Conservation (phyloP, 2,113 vertebrate species). For the Lophius piscatorius region DNA sequence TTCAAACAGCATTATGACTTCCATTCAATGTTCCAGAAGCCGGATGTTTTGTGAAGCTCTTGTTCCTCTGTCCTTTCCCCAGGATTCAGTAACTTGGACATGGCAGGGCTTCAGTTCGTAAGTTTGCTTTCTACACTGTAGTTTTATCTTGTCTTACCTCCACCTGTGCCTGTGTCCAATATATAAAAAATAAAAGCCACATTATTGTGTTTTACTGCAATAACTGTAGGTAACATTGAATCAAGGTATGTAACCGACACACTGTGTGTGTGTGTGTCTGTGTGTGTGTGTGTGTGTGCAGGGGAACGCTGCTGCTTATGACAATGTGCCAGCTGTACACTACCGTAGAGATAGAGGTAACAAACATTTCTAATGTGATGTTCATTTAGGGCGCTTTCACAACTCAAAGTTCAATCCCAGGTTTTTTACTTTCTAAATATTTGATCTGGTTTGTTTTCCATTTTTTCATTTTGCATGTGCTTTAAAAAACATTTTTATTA, state of each 20-base stretch:
- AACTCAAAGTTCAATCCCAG: no score
- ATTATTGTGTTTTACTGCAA: neutral
- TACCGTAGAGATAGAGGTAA: constrained; percentile 94
- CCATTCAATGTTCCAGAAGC: no score
- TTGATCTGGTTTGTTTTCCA: no score
- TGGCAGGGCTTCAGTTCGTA: constrained; percentile 95
- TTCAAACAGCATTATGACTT: no score
- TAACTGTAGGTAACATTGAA: neutral
- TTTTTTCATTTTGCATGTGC: no score
- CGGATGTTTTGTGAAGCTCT: no score
- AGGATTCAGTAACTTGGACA: constrained; percentile 98
- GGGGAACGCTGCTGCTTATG: constrained; percentile 84
- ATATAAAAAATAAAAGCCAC: neutral
- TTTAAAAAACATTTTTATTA: no score
- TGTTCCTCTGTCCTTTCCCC: neutral
- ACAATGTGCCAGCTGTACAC: constrained; percentile 91
- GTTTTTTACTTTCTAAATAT: no score
- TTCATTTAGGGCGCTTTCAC: no score
- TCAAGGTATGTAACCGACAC: neutral
- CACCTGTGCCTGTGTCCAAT: neutral
- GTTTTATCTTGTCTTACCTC: neutral
- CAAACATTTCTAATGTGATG: neutral
- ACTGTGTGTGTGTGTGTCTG: neutral
- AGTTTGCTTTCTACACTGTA: constrained; percentile 63
- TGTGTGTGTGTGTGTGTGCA: constrained; percentile 68